Evolutionary conservation across 1,140 invertebrate species (phyloP).

Genomic region (Philopotamus ludificatus): DNA sequence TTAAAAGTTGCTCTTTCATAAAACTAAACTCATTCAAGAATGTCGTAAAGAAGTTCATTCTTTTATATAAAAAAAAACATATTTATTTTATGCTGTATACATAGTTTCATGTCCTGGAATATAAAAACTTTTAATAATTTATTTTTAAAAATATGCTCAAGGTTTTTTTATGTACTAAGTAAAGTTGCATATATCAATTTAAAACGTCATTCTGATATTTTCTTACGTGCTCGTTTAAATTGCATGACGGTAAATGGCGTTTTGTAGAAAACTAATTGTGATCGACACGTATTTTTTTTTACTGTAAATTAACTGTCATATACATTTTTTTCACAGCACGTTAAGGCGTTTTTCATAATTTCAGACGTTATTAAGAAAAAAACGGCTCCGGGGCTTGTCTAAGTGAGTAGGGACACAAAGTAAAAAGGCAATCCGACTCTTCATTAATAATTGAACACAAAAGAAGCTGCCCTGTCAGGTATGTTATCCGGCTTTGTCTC

Average conservation of each 20-base stretch:
- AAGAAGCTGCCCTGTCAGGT: conserved; percentile 26
- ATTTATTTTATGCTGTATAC: too few species aligned
- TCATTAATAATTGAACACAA: conserved; percentile 28
- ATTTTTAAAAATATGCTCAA: too few species aligned
- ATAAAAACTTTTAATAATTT: too few species aligned
- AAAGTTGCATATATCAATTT: too few species aligned
- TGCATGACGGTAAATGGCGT: not conserved
- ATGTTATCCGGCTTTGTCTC: conserved; percentile 23
- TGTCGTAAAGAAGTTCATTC: too few species aligned
- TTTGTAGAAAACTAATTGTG: not conserved
- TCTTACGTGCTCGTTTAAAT: too few species aligned
- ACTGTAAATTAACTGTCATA: not conserved
- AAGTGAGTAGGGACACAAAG: conserved; percentile 6
- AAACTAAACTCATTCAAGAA: too few species aligned
- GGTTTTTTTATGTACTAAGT: too few species aligned
- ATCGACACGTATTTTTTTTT: not conserved
- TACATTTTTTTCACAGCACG: not conserved
- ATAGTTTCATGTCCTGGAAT: too few species aligned
- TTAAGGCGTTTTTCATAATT: not conserved
- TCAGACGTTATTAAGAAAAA: not conserved
- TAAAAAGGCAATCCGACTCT: conserved; percentile 4
- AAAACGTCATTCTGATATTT: too few species aligned
- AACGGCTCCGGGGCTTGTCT: not conserved
- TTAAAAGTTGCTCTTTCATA: too few species aligned
- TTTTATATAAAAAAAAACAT: too few species aligned